Percentiles rank a stretch among this genome's conserved stretches.
These are phyloP conservation scores for Mercenaria mercenaria DNA, from an alignment of 1,140 invertebrate species.

Conservation along the genomic window DNA sequence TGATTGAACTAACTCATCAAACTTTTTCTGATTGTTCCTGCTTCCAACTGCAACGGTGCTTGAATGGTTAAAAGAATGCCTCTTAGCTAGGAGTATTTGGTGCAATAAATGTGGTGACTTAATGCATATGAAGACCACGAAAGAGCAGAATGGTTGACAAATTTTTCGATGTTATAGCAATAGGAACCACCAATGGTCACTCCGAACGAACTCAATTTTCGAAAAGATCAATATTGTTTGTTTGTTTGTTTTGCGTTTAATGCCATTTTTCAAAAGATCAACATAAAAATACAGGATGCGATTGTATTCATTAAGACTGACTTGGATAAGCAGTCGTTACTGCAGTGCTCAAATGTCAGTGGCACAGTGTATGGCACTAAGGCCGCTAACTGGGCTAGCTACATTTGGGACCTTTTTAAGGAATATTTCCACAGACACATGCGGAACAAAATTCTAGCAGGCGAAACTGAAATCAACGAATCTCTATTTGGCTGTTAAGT, in stretches of 20 bases:
- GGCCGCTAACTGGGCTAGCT: slow-evolving; percentile 10
- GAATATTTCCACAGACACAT: neutral
- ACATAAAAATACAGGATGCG: neutral
- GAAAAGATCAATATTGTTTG: neutral
- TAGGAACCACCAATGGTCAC: neutral
- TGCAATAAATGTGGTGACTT: neutral
- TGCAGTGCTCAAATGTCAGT: neutral
- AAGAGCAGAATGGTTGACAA: neutral
- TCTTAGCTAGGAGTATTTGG: neutral
- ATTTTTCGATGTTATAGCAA: neutral
- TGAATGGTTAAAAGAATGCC: neutral
- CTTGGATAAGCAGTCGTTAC: neutral
- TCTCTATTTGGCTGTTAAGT: neutral
- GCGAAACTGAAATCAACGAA: neutral
- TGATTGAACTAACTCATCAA: neutral
- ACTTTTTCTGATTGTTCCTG: neutral
- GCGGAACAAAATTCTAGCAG: neutral
- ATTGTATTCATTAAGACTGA: neutral
- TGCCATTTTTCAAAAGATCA: too few relatives aligned
- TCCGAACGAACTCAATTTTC: slow-evolving; percentile 17
- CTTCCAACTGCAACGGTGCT: neutral
- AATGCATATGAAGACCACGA: neutral
- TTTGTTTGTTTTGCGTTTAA: too few relatives aligned
- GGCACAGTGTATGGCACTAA: neutral
- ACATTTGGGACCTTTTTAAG: neutral